Percentiles rank a stretch among this genome's conserved stretches.
Evolutionary conservation across 2,797 vertebrate species (phyloP).

Genomic region (Eutrigla gurnardus): DNA sequence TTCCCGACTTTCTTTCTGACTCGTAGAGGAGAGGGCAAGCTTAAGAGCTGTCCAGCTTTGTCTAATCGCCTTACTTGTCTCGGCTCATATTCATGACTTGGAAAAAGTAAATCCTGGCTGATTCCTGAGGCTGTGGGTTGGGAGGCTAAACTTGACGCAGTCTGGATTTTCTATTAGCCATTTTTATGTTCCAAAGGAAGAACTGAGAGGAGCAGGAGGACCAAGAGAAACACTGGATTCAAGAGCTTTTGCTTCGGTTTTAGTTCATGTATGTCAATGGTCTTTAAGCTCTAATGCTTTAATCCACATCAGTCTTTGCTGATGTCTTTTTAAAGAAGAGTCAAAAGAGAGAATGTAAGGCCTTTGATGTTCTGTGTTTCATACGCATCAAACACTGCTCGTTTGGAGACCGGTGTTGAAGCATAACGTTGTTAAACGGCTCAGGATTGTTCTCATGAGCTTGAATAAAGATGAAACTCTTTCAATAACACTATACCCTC

Average conservation of each 20-base stretch:
- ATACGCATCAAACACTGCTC: slow-evolving; percentile 37
- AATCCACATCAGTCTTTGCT: slow-evolving; percentile 46
- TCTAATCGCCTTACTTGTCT: slow-evolving; percentile 65
- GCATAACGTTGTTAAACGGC: slow-evolving; percentile 29
- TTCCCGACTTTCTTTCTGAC: slow-evolving; percentile 13
- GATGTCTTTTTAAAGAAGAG: slow-evolving; percentile 45
- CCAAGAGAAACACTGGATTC: slow-evolving; percentile 65
- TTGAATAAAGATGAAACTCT: slow-evolving; percentile 20
- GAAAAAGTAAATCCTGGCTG: slow-evolving; percentile 70
- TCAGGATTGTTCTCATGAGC: slow-evolving; percentile 12
- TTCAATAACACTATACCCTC: neutral
- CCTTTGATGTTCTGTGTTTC: slow-evolving; percentile 42
- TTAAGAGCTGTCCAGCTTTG: slow-evolving; percentile 47
- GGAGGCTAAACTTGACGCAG: slow-evolving; percentile 60
- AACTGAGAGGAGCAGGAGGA: slow-evolving; percentile 44
- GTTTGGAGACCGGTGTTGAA: slow-evolving; percentile 23
- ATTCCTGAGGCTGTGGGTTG: slow-evolving; percentile 64
- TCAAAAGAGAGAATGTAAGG: slow-evolving; percentile 15
- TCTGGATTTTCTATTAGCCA: slow-evolving; percentile 77
- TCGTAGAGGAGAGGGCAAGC: slow-evolving; percentile 32
- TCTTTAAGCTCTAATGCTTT: slow-evolving; percentile 35
- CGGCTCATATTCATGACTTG: slow-evolving; percentile 57
- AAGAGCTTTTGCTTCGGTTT: slow-evolving; percentile 46
- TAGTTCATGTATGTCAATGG: slow-evolving; percentile 57
- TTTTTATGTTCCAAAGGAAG: slow-evolving; percentile 61